Evolutionary conservation across 2,113 vertebrate species (phyloP).

Genomic region (Zosterops pallidus): DNA sequence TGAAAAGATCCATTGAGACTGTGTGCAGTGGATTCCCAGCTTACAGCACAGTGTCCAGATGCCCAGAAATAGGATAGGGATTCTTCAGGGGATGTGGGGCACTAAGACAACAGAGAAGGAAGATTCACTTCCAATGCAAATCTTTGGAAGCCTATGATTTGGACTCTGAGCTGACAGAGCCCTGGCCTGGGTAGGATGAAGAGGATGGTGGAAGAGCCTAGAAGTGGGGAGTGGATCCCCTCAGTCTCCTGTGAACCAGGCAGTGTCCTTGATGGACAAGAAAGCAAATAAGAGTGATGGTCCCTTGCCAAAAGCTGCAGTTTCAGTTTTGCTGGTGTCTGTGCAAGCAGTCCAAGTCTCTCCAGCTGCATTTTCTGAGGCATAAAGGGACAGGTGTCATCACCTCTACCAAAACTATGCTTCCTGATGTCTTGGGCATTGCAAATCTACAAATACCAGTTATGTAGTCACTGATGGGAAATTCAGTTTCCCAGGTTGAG

Average conservation of each 20-base stretch:
- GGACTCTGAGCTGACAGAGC: not conserved
- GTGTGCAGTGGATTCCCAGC: not conserved
- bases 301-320: not conserved
- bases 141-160: not conserved
- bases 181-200: not conserved
- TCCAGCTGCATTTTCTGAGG: not conserved
- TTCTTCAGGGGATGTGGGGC: not conserved
- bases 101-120: not conserved
- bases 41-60: not conserved
- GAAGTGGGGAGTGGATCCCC: not conserved
- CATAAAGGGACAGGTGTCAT: not conserved
- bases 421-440: not conserved
- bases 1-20: not conserved
- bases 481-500: not conserved
- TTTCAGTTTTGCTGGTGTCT: not conserved
- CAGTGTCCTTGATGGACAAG: not conserved
- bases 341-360: not conserved
- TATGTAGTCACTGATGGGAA: not conserved
- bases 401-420: not conserved
- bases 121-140: not conserved
- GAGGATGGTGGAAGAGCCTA: not conserved
- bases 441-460: not conserved
- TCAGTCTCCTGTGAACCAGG: not conserved
- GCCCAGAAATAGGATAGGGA: not conserved
- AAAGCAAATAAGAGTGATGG: not conserved